These are phyloP conservation scores for Karalla daura DNA, from an alignment of 2,797 vertebrate genomes.

Conservation along the genomic window DNA sequence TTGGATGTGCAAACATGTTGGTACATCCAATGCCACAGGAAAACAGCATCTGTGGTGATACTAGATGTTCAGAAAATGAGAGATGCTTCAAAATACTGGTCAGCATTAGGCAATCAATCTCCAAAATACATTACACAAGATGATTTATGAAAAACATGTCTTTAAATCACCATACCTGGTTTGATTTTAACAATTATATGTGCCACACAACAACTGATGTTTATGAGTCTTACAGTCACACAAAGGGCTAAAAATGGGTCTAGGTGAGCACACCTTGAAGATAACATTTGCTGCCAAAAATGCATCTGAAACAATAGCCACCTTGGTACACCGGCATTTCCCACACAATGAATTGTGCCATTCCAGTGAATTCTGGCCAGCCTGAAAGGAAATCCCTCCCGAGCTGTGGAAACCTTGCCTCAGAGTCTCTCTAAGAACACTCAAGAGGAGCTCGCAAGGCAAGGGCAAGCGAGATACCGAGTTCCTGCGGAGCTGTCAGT, in stretches of 20 bases:
- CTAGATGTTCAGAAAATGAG: no score
- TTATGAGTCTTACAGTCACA: background rate
- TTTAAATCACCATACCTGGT: background rate
- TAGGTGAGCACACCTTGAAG: background rate
- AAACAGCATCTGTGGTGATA: background rate
- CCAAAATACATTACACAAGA: background rate
- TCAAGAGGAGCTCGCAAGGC: conserved; percentile 21
- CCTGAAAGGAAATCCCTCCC: conserved; percentile 54
- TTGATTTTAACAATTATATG: background rate
- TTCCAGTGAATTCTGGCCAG: conserved; percentile 40
- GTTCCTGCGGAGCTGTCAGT: conserved; percentile 9
- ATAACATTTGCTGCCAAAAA: conserved; percentile 20
- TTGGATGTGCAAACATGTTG: no score
- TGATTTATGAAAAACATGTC: background rate
- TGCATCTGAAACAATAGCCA: conserved; percentile 8
- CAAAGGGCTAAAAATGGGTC: background rate
- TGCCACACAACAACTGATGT: background rate
- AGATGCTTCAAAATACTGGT: no score
- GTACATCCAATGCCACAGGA: background rate
- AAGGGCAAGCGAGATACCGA: conserved; percentile 1
- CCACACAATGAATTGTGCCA: conserved; percentile 39
- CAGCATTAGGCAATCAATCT: background rate
- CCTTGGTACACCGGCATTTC: conserved; percentile 6
- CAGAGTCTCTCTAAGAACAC: conserved; percentile 48
- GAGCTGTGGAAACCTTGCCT: conserved; percentile 40